Conservation (phyloP, 2,797 vertebrate genomes). For the Tragelaphus eurycerus region DNA sequence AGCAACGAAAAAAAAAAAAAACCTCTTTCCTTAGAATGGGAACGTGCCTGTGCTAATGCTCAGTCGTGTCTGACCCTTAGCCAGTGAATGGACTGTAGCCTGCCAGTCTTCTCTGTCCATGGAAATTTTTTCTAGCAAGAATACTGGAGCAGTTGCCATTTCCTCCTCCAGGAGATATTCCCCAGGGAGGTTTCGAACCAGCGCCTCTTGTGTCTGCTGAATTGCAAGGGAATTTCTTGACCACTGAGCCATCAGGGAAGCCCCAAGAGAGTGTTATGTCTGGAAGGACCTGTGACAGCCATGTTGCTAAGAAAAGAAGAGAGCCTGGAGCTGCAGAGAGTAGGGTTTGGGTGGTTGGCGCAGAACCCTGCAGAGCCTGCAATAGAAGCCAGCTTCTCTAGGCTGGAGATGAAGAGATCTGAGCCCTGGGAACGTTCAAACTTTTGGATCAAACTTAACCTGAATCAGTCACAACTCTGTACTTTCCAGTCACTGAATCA, state of each 20-base stretch:
- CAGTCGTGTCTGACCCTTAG: neutral
- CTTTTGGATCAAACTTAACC: neutral
- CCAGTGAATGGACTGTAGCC: neutral
- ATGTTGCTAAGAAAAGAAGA: neutral
- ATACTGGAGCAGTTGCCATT: neutral
- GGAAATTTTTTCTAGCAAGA: neutral
- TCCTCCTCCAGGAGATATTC: neutral
- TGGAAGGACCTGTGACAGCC: neutral
- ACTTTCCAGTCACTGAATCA: neutral
- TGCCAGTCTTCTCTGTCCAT: neutral
- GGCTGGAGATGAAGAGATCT: neutral
- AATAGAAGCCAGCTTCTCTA: neutral
- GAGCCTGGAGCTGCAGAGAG: neutral
- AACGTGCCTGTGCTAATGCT: neutral
- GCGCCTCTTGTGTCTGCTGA: neutral
- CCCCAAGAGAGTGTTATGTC: neutral
- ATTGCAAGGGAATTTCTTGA: neutral
- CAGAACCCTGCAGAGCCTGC: neutral
- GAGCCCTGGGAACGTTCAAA: neutral
- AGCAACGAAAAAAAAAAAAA: neutral
- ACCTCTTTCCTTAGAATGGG: neutral
- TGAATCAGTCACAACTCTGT: neutral
- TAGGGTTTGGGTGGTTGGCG: rapidly evolving
- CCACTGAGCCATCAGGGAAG: neutral
- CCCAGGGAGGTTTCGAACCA: neutral